Conservation (phyloP, 2,888 invertebrate species). For the Melanotus villosus region DNA sequence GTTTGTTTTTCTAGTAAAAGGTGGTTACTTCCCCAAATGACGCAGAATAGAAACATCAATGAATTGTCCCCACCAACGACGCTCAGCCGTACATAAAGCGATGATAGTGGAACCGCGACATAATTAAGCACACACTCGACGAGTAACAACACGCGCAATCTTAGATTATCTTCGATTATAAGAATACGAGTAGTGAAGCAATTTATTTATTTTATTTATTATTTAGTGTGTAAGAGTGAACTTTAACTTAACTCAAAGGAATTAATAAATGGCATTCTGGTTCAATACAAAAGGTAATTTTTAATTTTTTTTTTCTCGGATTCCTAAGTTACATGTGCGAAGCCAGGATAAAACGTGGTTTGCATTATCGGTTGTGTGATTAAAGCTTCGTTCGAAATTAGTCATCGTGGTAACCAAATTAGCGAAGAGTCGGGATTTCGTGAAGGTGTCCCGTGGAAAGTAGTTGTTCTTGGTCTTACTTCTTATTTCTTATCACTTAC, state of each 20-base stretch:
- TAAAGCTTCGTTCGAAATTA: slow-evolving; percentile 20
- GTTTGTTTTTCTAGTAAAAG: too few species aligned
- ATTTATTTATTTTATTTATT: neutral
- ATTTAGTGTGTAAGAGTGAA: slow-evolving; percentile 11
- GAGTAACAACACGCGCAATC: slow-evolving; percentile 39
- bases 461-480: slow-evolving; percentile 8
- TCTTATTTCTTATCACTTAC: slow-evolving; percentile 38
- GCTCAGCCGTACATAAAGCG: slow-evolving; percentile 41
- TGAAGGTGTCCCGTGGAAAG: slow-evolving; percentile 22
- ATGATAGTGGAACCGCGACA: slow-evolving; percentile 46
- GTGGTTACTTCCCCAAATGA: slow-evolving; percentile 32
- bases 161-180: slow-evolving; percentile 39
- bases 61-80: slow-evolving; percentile 36
- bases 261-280: slow-evolving; percentile 50
- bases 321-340: neutral
- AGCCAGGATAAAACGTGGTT: neutral
- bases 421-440: slow-evolving; percentile 5
- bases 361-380: slow-evolving; percentile 27
- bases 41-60: slow-evolving; percentile 38
- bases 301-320: neutral
- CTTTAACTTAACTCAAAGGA: neutral
- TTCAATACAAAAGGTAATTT: slow-evolving; percentile 47
- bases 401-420: slow-evolving; percentile 22
- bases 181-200: slow-evolving; percentile 24
- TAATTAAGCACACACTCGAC: slow-evolving; percentile 43